Conservation (phyloP, 2,888 invertebrate genomes). For the Eudemis profundana region DNA sequence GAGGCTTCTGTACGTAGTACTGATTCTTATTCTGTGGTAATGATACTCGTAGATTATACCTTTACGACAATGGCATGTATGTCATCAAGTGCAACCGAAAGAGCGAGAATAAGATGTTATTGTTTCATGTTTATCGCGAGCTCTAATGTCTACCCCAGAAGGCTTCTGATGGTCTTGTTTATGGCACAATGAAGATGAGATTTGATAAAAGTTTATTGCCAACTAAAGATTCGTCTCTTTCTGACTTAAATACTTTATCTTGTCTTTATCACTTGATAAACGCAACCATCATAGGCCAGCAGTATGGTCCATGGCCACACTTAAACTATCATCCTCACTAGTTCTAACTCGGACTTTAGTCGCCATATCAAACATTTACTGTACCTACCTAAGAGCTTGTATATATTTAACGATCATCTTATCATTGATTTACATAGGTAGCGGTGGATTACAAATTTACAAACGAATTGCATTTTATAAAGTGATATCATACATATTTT, state of each 20-base stretch:
- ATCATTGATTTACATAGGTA: slow-evolving; percentile 62
- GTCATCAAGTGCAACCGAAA: neutral
- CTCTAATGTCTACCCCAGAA: neutral
- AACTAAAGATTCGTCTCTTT: too few species aligned
- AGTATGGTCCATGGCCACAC: too few species aligned
- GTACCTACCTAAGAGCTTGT: slow-evolving; percentile 72
- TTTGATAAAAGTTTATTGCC: too few species aligned
- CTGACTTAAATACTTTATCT: too few species aligned
- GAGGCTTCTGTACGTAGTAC: too few species aligned
- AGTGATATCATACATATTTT: slow-evolving; percentile 63
- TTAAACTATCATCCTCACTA: slow-evolving; percentile 61
- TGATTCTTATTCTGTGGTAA: too few species aligned
- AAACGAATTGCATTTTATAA: slow-evolving; percentile 54
- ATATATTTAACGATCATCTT: slow-evolving; percentile 64
- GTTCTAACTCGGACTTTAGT: slow-evolving; percentile 68
- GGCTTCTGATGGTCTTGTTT: too few species aligned
- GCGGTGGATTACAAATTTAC: slow-evolving; percentile 56
- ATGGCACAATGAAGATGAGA: too few species aligned
- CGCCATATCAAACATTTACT: slow-evolving; percentile 74
- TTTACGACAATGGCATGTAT: too few species aligned
- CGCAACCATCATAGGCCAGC: too few species aligned
- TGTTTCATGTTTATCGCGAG: neutral
- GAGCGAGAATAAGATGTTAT: neutral
- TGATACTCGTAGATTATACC: too few species aligned
- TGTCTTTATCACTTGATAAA: too few species aligned